Percentiles rank a stretch among this genome's conserved stretches.
Evolutionary conservation across 2,113 vertebrate genomes (phyloP).

Genomic region (Myotis yumanensis): DNA sequence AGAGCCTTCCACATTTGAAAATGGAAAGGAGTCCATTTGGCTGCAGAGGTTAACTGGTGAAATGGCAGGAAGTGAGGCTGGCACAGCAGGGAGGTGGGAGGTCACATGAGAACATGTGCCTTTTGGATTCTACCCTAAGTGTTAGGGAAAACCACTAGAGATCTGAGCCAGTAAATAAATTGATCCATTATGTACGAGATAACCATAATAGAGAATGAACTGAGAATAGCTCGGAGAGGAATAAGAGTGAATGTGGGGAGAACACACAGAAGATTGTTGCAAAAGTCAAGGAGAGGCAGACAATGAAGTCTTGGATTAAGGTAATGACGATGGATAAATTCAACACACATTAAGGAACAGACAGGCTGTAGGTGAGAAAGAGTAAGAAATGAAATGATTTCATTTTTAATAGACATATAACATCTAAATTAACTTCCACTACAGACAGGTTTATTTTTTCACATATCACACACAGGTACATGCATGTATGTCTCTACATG

Average conservation of each 20-base stretch:
- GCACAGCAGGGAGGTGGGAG: not conserved
- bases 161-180: not conserved
- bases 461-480: not conserved
- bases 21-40: not conserved
- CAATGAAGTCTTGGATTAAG: not conserved
- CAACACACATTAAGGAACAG: not conserved
- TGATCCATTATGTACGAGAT: not conserved
- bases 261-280: not conserved
- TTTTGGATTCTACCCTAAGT: not conserved
- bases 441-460: not conserved
- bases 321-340: not conserved
- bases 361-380: not conserved
- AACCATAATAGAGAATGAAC: not conserved
- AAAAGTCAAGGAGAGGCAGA: not conserved
- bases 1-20: not conserved
- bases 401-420: not conserved
- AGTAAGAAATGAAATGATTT: constrained; percentile 19
- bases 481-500: not conserved
- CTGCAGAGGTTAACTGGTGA: not conserved
- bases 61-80: not conserved
- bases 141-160: not conserved
- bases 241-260: not conserved
- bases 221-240: not conserved
- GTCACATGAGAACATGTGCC: not conserved
- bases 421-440: constrained; percentile 13